Percentiles rank a stretch among this genome's conserved stretches.
Conservation (phyloP, 2,797 vertebrate genomes). For the Sandelia bainsii region DNA sequence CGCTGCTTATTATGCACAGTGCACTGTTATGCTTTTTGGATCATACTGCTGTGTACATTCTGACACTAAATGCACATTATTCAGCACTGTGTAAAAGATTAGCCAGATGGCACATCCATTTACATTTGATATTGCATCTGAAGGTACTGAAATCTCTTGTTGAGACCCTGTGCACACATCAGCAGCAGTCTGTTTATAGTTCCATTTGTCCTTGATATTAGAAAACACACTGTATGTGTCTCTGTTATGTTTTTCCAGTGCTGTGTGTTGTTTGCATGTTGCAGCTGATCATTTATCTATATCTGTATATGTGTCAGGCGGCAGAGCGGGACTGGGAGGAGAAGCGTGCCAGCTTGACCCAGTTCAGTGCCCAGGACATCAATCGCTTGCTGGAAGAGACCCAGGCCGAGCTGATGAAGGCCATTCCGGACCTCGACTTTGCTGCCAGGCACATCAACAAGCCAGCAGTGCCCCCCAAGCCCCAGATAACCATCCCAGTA, state of each 20-base stretch:
- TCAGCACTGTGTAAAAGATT: not conserved
- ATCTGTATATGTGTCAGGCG: slow-evolving; percentile 82
- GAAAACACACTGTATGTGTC: slow-evolving; percentile 20
- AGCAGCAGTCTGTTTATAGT: slow-evolving; percentile 27
- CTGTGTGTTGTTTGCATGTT: slow-evolving; percentile 9
- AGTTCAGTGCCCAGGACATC: slow-evolving; percentile 97
- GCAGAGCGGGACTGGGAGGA: slow-evolving; percentile 98
- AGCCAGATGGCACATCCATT: slow-evolving; percentile 48
- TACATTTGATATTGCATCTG: slow-evolving; percentile 18
- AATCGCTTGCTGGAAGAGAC: slow-evolving; percentile 96
- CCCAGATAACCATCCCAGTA: slow-evolving; percentile 79
- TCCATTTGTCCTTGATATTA: slow-evolving; percentile 24
- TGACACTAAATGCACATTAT: not conserved
- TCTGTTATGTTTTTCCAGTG: not conserved
- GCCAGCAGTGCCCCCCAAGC: slow-evolving; percentile 84
- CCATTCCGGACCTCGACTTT: slow-evolving; percentile 96
- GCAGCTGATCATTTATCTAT: slow-evolving; percentile 9
- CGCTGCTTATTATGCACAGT: slow-evolving; percentile 12
- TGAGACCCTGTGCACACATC: not conserved
- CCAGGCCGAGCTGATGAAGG: slow-evolving; percentile 96
- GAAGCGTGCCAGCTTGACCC: slow-evolving; percentile 94
- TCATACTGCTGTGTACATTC: not conserved
- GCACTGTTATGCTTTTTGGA: slow-evolving; percentile 6
- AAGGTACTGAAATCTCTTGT: slow-evolving; percentile 25
- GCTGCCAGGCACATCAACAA: slow-evolving; percentile 91